Evolutionary conservation across 1,140 invertebrate species (phyloP).

Genomic region (Drosophila athabasca): DNA sequence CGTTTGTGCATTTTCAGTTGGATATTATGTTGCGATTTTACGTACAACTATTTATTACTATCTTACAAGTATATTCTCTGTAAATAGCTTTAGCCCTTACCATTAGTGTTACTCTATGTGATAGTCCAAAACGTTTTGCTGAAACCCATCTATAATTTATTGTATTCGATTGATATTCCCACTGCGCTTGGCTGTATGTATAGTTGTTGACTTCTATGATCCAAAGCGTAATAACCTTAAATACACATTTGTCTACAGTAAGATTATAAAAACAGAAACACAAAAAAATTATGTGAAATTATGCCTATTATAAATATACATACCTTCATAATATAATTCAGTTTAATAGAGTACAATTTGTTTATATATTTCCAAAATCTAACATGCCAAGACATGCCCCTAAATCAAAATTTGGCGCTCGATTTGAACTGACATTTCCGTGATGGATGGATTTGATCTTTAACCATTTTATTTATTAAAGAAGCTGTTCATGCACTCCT

Average conservation of each 20-base stretch:
- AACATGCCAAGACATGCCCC: too few relatives aligned
- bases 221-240: slow-evolving; percentile 27
- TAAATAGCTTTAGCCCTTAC: slow-evolving; percentile 68
- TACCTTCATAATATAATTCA: slow-evolving; percentile 10
- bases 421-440: too few relatives aligned
- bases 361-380: too few relatives aligned
- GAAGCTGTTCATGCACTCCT: too few relatives aligned
- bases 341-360: slow-evolving; percentile 5
- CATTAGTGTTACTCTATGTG: slow-evolving; percentile 68
- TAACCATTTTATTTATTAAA: too few relatives aligned
- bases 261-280: slow-evolving; percentile 15
- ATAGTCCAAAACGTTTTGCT: slow-evolving; percentile 70
- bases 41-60: slow-evolving; percentile 49
- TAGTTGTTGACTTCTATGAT: slow-evolving; percentile 48
- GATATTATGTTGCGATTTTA: slow-evolving; percentile 53
- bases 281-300: slow-evolving; percentile 20
- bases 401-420: too few relatives aligned
- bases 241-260: slow-evolving; percentile 37
- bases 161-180: slow-evolving; percentile 29
- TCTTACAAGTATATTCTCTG: slow-evolving; percentile 48
- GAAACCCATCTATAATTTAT: slow-evolving; percentile 60
- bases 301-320: slow-evolving; percentile 33
- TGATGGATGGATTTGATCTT: too few relatives aligned
- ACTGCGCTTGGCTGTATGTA: slow-evolving; percentile 41
- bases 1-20: slow-evolving; percentile 43